phyloP scores from a whole-genome alignment of 2,113 vertebrate species.

The Dissostichus mawsoni region DNA sequence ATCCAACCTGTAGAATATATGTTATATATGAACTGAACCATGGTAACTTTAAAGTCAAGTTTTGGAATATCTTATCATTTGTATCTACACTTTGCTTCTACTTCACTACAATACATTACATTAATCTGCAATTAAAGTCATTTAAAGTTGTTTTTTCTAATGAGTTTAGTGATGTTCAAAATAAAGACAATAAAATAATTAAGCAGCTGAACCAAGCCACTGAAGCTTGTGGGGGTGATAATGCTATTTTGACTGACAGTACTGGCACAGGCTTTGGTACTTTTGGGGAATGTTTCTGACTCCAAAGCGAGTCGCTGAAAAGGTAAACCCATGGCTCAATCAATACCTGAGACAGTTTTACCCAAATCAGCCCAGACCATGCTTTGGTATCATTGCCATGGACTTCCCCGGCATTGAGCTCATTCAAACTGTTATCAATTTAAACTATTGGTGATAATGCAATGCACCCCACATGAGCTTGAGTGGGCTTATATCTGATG shows the following conservation, averaged over 20 bases:
- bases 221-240: constrained; percentile 22
- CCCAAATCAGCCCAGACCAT: constrained; percentile 40
- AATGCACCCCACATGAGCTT: too few relatives aligned
- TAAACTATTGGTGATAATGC: constrained; percentile 70
- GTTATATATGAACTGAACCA: too few relatives aligned
- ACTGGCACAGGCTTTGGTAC: constrained; percentile 81
- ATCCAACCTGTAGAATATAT: too few relatives aligned
- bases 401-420: constrained; percentile 83
- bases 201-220: constrained; percentile 60
- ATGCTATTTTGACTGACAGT: constrained; percentile 79
- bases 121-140: too few relatives aligned
- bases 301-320: constrained; percentile 78
- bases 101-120: too few relatives aligned
- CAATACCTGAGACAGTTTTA: constrained; percentile 65
- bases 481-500: too few relatives aligned
- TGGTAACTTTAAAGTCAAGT: too few relatives aligned
- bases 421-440: constrained; percentile 73
- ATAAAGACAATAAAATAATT: constrained; percentile 48
- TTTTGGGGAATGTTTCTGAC: constrained; percentile 67
- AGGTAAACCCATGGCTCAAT: constrained; percentile 80
- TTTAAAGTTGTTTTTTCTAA: background rate
- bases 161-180: constrained; percentile 61
- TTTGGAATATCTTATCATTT: too few relatives aligned
- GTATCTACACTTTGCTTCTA: too few relatives aligned
- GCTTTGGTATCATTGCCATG: constrained; percentile 84